Conservation (phyloP, 2,888 invertebrate species). For the Acleris literana region DNA sequence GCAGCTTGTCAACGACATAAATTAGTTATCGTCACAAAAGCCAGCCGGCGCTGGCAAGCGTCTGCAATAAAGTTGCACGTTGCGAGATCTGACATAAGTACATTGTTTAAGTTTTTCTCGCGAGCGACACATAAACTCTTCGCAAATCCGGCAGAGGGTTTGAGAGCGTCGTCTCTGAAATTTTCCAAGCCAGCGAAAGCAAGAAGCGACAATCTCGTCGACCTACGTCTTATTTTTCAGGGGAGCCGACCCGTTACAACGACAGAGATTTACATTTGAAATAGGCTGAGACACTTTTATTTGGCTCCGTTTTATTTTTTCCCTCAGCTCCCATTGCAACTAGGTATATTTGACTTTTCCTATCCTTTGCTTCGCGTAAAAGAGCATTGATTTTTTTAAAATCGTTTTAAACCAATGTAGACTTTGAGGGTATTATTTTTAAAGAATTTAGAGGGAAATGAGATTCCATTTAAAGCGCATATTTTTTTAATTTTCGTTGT, state of each 20-base stretch:
- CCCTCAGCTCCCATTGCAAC: conserved; percentile 47
- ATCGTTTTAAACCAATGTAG: background rate
- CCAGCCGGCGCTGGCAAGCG: conserved; percentile 4
- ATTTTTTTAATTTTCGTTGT: no score
- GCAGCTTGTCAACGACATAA: conserved; percentile 1
- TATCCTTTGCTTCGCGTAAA: conserved; percentile 19
- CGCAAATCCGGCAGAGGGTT: conserved; percentile 66
- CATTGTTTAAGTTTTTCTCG: conserved; percentile 68
- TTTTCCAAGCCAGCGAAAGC: conserved; percentile 71
- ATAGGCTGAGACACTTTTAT: conserved; percentile 72
- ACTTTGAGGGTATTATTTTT: no score
- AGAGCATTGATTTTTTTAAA: conserved; percentile 7
- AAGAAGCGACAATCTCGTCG: conserved; percentile 70
- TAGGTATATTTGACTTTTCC: conserved; percentile 23
- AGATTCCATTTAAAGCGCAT: no score
- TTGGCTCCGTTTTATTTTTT: conserved; percentile 63
- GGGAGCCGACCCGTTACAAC: conserved; percentile 71
- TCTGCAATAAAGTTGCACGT: conserved; percentile 10
- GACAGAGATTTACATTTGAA: conserved; percentile 78
- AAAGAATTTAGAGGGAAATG: background rate
- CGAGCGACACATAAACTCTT: conserved; percentile 65
- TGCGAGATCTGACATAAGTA: conserved; percentile 28
- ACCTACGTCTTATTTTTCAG: conserved; percentile 75
- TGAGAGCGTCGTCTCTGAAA: conserved; percentile 62
- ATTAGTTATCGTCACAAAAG: conserved; percentile 15